These are phyloP conservation scores for Pteropus alecto DNA, from an alignment of 2,113 vertebrate species.

Conservation along the genomic window DNA sequence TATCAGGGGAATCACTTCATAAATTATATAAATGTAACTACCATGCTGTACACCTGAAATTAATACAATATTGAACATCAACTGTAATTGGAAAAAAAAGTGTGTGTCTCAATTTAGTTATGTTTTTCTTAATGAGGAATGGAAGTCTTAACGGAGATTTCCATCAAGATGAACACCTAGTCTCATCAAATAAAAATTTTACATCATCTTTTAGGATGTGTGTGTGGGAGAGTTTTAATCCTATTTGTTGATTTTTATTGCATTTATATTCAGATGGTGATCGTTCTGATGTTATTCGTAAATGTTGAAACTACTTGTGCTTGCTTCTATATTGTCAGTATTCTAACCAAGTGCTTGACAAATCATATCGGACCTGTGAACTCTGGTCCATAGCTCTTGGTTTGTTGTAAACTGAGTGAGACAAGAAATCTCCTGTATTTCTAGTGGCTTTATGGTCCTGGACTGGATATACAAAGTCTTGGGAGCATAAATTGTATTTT, in stretches of 20 bases:
- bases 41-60: background rate
- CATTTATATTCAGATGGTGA: background rate
- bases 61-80: background rate
- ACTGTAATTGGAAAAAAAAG: background rate
- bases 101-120: background rate
- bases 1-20: too few species aligned
- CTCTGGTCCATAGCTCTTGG: background rate
- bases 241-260: background rate
- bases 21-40: too few species aligned
- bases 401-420: background rate
- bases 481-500: background rate
- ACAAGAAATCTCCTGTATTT: background rate
- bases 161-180: background rate
- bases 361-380: background rate
- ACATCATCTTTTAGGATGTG: background rate
- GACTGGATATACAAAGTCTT: background rate
- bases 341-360: background rate
- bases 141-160: background rate
- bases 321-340: background rate
- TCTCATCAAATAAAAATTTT: background rate
- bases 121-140: background rate
- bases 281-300: background rate
- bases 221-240: background rate
- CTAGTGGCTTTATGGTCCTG: background rate
- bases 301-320: background rate